A percentile compares a stretch with the other conserved stretches of the same genome.
Evolutionary conservation across 2,113 vertebrate species (phyloP).

Genomic region (Dascyllus trimaculatus): DNA sequence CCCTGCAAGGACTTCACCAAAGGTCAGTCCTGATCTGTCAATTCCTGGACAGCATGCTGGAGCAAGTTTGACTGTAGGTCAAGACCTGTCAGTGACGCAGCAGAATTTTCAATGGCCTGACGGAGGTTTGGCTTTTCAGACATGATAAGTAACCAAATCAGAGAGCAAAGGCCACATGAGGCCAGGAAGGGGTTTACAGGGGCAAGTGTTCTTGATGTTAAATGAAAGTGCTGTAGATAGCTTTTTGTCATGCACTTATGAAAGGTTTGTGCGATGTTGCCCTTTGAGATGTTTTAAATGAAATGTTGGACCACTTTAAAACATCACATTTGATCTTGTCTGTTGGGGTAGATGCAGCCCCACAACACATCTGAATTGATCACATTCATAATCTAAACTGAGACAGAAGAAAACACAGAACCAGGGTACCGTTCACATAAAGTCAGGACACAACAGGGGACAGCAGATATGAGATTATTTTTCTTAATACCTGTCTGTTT

Average conservation of each 20-base stretch:
- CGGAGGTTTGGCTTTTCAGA: not conserved
- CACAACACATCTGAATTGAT: too few relatives aligned
- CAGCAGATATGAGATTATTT: too few relatives aligned
- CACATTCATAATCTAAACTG: too few relatives aligned
- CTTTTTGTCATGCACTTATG: not conserved
- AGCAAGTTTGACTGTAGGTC: constrained; percentile 19
- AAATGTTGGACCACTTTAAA: too few relatives aligned
- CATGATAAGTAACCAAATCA: constrained; percentile 1
- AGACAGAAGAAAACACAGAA: too few relatives aligned
- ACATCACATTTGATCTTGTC: too few relatives aligned
- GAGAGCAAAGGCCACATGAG: constrained; percentile 3
- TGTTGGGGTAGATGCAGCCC: too few relatives aligned
- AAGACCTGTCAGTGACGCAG: constrained; percentile 23
- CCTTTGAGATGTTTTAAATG: too few relatives aligned
- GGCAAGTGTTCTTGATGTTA: not conserved
- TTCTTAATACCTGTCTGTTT: too few relatives aligned
- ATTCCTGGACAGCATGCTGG: constrained; percentile 1
- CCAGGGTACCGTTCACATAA: too few relatives aligned
- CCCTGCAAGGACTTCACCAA: constrained; percentile 5
- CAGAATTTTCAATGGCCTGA: constrained; percentile 36
- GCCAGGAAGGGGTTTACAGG: not conserved
- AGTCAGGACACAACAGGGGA: too few relatives aligned
- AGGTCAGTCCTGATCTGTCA: constrained; percentile 34
- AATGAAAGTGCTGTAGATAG: constrained; percentile 6
- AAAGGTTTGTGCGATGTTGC: too few relatives aligned